Conservation (phyloP, 2,113 vertebrate genomes). For the Trematocara zebra region DNA sequence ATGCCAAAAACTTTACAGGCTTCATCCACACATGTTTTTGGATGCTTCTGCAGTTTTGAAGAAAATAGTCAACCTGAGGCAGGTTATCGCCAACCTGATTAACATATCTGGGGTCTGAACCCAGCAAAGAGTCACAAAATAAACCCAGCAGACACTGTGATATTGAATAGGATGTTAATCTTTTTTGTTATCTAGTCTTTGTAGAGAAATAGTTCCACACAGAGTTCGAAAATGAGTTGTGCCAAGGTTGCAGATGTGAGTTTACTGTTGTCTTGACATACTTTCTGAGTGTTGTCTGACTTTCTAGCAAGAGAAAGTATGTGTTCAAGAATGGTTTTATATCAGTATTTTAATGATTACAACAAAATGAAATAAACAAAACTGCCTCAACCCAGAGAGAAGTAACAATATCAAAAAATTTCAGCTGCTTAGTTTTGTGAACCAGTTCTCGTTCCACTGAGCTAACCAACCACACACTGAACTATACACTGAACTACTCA, state of each 20-base stretch:
- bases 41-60: not conserved
- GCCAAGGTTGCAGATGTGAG: not conserved
- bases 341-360: not conserved
- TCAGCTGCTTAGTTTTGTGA: not conserved
- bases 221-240: not conserved
- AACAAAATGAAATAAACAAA: not conserved
- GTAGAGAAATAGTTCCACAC: not conserved
- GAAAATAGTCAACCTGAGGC: not conserved
- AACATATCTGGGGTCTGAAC: not conserved
- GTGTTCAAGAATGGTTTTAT: not conserved
- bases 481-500: not conserved
- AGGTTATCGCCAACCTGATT: not conserved
- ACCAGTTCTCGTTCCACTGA: not conserved
- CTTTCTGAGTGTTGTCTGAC: not conserved
- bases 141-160: not conserved
- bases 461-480: not conserved
- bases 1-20: not conserved
- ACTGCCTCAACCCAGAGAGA: not conserved
- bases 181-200: not conserved
- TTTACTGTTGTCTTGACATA: not conserved
- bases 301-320: not conserved
- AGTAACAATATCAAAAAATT: not conserved
- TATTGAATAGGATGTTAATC: not conserved
- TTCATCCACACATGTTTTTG: not conserved
- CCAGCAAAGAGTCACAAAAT: not conserved